These are phyloP conservation scores for Macrophya alboannulata DNA, from an alignment of 2,888 invertebrate genomes.

Conservation along the genomic window DNA sequence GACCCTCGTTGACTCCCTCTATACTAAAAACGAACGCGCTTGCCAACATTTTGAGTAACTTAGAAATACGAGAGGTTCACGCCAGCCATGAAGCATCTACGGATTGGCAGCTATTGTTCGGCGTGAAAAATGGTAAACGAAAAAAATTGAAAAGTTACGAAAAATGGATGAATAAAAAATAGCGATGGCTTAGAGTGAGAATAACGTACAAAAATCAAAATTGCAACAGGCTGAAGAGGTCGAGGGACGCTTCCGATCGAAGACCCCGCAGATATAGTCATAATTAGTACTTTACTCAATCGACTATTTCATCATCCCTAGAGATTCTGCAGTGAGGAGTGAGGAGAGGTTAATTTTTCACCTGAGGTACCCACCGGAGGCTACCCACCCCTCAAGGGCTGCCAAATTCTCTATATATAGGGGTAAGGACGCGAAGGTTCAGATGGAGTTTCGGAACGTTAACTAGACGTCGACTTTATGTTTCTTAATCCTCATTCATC, in stretches of 20 bases:
- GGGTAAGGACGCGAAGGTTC: not conserved
- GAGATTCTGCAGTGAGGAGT: not conserved
- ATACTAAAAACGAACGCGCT: constrained; percentile 34
- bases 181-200: not conserved
- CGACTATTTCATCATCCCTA: constrained; percentile 9
- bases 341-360: not conserved
- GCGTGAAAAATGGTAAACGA: not conserved
- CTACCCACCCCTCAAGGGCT: not conserved
- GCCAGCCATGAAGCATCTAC: not conserved
- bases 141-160: not conserved
- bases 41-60: constrained; percentile 28
- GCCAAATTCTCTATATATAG: not conserved
- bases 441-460: constrained; percentile 40
- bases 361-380: constrained; percentile 30
- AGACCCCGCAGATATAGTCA: not conserved
- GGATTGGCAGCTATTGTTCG: constrained; percentile 23
- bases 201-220: not conserved
- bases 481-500: constrained; percentile 55
- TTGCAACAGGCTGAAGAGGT: not conserved
- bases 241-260: not conserved
- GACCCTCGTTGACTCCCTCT: constrained; percentile 25
- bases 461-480: constrained; percentile 46
- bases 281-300: not conserved
- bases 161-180: not conserved
- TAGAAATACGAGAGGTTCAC: not conserved